Evolutionary conservation across 2,113 vertebrate species (phyloP).

Genomic region (Archilochus colubris): DNA sequence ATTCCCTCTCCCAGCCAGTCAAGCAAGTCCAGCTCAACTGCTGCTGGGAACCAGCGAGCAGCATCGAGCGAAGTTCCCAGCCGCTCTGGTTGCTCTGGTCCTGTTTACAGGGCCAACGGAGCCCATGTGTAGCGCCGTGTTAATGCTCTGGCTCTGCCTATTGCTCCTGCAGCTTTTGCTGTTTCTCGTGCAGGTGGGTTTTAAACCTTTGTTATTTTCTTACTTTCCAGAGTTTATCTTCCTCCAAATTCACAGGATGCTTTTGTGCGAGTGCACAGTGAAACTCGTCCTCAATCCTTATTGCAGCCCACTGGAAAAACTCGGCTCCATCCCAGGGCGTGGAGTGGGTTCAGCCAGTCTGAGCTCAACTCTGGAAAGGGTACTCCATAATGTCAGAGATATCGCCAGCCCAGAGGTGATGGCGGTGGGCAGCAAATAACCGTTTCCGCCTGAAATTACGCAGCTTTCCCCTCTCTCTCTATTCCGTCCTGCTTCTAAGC

Average conservation of each 20-base stretch:
- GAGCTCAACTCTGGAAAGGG: background rate
- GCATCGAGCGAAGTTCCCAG: background rate
- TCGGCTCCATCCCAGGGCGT: background rate
- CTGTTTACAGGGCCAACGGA: background rate
- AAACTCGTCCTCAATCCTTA: background rate
- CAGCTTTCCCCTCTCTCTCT: background rate
- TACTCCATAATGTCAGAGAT: background rate
- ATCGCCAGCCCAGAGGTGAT: background rate
- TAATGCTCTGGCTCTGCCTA: background rate
- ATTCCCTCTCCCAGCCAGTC: background rate
- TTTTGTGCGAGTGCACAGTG: background rate
- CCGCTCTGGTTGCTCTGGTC: too few species aligned
- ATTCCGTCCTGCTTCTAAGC: background rate
- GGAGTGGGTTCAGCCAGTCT: background rate
- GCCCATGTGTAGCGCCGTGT: background rate
- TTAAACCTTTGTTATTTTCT: background rate
- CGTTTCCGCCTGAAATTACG: background rate
- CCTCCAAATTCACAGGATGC: background rate
- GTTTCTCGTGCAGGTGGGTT: background rate
- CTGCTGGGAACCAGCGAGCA: background rate
- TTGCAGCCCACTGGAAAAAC: background rate
- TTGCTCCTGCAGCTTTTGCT: background rate
- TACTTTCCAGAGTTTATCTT: background rate
- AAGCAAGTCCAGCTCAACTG: background rate
- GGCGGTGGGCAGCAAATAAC: background rate